These are phyloP conservation scores for Stenodera caucasica DNA, from an alignment of 2,888 invertebrate species.

Conservation along the genomic window DNA sequence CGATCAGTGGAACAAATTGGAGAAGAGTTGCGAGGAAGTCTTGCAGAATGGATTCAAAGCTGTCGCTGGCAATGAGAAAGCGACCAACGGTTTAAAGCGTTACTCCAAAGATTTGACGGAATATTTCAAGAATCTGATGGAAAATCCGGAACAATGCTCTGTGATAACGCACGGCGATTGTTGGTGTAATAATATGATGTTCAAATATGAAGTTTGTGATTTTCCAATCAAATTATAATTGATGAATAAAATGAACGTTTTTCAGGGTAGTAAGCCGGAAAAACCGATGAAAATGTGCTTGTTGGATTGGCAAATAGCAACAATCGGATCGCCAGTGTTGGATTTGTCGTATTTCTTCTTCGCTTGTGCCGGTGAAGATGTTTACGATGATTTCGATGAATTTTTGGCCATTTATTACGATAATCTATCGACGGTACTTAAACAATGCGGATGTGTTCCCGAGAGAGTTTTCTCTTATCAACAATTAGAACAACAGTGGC, in stretches of 20 bases:
- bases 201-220: constrained; percentile 40
- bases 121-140: background rate
- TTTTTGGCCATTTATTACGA: constrained; percentile 45
- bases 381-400: constrained; percentile 41
- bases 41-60: no score
- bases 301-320: constrained; percentile 38
- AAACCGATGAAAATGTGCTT: constrained; percentile 13
- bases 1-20: no score
- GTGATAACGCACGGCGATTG: constrained; percentile 42
- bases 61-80: no score
- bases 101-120: background rate
- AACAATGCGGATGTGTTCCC: constrained; percentile 37
- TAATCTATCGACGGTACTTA: constrained; percentile 37
- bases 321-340: constrained; percentile 35
- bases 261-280: background rate
- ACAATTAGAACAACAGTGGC: constrained; percentile 36
- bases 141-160: background rate
- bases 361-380: constrained; percentile 39
- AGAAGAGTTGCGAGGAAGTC: background rate
- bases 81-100: no score
- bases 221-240: no score
- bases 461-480: constrained; percentile 41
- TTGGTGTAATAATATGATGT: constrained; percentile 41
- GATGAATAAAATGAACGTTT: background rate
- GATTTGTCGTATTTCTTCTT: constrained; percentile 50